These are phyloP conservation scores for Platycnemis pennipes DNA, from an alignment of 2,888 invertebrate species.

Conservation along the genomic window DNA sequence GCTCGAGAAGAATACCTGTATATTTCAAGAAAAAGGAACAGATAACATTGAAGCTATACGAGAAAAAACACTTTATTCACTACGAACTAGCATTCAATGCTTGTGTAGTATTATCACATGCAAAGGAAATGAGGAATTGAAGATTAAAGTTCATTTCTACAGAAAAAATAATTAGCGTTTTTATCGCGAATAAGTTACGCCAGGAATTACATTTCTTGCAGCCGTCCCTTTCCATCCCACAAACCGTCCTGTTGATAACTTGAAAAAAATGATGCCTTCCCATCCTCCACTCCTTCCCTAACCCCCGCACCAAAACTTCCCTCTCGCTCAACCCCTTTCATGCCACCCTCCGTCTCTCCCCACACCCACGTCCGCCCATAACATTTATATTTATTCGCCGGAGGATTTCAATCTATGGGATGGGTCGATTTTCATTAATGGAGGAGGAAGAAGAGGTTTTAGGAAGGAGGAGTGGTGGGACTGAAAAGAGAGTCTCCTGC, in stretches of 20 bases:
- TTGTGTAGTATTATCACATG: too few relatives aligned
- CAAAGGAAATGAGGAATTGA: too few relatives aligned
- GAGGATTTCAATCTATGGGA: conserved; percentile 45
- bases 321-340: conserved; percentile 13
- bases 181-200: too few relatives aligned
- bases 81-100: too few relatives aligned
- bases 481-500: background rate
- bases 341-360: background rate
- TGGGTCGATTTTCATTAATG: conserved; percentile 64
- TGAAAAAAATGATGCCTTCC: background rate
- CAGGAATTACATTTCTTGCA: too few relatives aligned
- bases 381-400: conserved; percentile 61
- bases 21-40: too few relatives aligned
- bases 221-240: background rate
- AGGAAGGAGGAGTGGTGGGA: background rate
- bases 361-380: background rate
- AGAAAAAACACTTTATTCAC: too few relatives aligned
- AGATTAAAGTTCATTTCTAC: too few relatives aligned
- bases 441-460: conserved; percentile 8
- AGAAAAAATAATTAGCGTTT: too few relatives aligned
- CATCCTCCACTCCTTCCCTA: too few relatives aligned
- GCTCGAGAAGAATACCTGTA: too few relatives aligned
- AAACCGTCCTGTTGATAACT: conserved; percentile 28
- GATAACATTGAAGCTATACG: too few relatives aligned
- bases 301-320: background rate